Evolutionary conservation across 1,140 invertebrate genomes (phyloP).

Genomic region (Cydia fagiglandana): DNA sequence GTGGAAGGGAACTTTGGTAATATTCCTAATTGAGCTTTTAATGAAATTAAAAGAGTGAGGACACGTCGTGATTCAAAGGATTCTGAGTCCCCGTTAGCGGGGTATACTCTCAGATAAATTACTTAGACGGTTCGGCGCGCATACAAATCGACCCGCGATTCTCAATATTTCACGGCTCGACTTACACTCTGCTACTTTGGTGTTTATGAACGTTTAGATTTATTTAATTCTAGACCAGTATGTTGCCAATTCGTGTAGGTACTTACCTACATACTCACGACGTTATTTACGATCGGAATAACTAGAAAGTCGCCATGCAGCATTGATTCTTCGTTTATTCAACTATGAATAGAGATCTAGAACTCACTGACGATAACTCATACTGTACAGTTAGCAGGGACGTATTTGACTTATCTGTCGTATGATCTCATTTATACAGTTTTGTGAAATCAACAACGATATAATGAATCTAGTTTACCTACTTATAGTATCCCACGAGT

Average conservation of each 20-base stretch:
- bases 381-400: too few species aligned
- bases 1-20: constrained; percentile 67
- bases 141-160: constrained; percentile 69
- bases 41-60: constrained; percentile 74
- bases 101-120: constrained; percentile 75
- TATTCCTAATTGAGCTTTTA: constrained; percentile 78
- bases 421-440: too few species aligned
- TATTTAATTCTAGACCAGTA: neutral
- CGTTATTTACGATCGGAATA: neutral
- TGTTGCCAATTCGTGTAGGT: neutral
- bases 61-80: constrained; percentile 56
- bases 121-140: constrained; percentile 64
- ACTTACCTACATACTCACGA: neutral
- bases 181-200: constrained; percentile 54
- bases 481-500: too few species aligned
- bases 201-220: constrained; percentile 14
- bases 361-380: too few species aligned
- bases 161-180: constrained; percentile 61
- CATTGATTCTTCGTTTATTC: too few species aligned
- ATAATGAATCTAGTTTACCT: too few species aligned
- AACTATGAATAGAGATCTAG: too few species aligned
- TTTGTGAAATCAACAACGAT: too few species aligned
- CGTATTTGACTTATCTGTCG: too few species aligned
- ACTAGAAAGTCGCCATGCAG: neutral
- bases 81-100: constrained; percentile 44